Conservation (phyloP, 2,113 vertebrate species). For the Sapajus apella region DNA sequence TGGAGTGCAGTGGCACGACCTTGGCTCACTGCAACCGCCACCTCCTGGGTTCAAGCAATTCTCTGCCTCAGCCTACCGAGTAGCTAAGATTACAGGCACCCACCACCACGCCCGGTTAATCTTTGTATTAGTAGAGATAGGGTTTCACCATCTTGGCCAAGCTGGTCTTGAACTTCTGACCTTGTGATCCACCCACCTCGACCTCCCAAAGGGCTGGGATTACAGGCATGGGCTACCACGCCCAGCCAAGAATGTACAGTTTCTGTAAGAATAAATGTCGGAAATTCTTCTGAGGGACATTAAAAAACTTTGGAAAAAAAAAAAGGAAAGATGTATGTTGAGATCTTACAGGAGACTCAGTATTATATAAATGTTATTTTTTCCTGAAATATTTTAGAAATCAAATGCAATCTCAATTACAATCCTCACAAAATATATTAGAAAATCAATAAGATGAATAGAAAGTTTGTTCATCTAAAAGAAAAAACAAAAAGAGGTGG, state of each 20-base stretch:
- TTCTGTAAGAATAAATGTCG: not conserved
- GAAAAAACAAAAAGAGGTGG: not conserved
- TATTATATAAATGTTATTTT: not conserved
- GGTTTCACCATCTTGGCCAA: too few relatives aligned
- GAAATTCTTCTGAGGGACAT: not conserved
- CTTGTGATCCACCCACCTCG: too few relatives aligned
- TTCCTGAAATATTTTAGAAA: not conserved
- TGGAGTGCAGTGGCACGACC: too few relatives aligned
- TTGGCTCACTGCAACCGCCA: too few relatives aligned
- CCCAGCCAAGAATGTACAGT: not conserved
- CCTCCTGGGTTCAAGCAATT: too few relatives aligned
- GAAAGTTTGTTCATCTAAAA: not conserved
- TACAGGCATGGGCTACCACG: too few relatives aligned
- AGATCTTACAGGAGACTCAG: not conserved
- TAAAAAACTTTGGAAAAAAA: not conserved
- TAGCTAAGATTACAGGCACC: too few relatives aligned
- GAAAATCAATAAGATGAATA: not conserved
- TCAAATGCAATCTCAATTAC: not conserved
- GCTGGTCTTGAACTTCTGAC: too few relatives aligned
- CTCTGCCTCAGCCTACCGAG: too few relatives aligned
- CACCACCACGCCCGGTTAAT: too few relatives aligned
- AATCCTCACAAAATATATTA: not conserved
- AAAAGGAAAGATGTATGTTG: not conserved
- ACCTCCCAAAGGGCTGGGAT: too few relatives aligned
- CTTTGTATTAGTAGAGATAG: too few relatives aligned